Conservation (phyloP, 2,888 invertebrate genomes). For the Didymodactylos carnosus region DNA sequence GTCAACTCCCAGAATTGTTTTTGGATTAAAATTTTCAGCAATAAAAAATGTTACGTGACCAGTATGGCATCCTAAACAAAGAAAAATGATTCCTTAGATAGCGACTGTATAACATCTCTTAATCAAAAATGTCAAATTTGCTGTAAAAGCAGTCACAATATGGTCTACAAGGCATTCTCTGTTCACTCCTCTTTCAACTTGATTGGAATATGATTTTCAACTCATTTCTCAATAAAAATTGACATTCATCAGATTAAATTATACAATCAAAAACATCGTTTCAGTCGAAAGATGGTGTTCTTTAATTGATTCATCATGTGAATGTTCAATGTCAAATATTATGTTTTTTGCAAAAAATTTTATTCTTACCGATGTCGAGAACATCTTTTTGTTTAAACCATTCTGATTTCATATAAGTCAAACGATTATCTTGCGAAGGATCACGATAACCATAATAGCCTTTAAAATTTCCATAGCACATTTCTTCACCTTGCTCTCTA, state of each 20-base stretch:
- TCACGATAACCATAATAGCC: constrained; percentile 88
- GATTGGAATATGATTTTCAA: no score
- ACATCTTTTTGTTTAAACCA: constrained; percentile 72
- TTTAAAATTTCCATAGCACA: constrained; percentile 74
- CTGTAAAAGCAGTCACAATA: no score
- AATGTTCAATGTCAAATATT: no score
- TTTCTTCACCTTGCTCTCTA: no score
- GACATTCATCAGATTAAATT: not conserved
- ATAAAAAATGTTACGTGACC: constrained; percentile 78
- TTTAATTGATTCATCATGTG: not conserved
- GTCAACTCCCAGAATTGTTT: constrained; percentile 70
- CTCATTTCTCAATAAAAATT: not conserved
- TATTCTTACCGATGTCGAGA: constrained; percentile 33
- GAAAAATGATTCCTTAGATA: constrained; percentile 54
- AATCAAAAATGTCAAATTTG: no score
- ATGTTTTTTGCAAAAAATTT: no score
- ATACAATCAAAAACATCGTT: not conserved
- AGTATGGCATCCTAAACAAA: constrained; percentile 61
- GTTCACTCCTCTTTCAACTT: no score
- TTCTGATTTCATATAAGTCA: constrained; percentile 59
- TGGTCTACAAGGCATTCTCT: no score
- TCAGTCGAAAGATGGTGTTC: constrained; percentile 2
- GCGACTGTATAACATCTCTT: no score
- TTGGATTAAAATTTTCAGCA: constrained; percentile 63
- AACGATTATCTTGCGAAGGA: constrained; percentile 54